Conservation (phyloP, 92 coral and sea anemone genomes). For the Bergia sp. region DNA sequence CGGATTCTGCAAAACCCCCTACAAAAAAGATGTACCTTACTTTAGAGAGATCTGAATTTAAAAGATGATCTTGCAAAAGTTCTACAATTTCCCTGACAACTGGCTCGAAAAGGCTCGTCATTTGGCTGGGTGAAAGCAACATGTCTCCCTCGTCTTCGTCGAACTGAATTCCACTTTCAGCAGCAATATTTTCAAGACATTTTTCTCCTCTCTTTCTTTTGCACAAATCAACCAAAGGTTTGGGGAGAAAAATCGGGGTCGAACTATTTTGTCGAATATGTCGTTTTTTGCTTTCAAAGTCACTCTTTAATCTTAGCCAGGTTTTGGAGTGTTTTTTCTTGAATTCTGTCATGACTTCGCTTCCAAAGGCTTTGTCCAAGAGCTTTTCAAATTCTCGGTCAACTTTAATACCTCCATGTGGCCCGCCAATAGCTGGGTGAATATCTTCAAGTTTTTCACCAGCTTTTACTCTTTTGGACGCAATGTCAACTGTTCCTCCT, state of each 20-base stretch:
- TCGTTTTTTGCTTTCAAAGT: background rate
- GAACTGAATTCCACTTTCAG: background rate
- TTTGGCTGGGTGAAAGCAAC: slow-evolving; percentile 40
- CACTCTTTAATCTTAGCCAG: background rate
- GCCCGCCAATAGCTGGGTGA: background rate
- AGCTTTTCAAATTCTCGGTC: background rate
- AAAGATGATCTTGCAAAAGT: slow-evolving; percentile 43
- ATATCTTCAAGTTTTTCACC: background rate
- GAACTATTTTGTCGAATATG: background rate
- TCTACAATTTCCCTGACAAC: slow-evolving; percentile 49
- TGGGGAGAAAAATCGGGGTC: background rate
- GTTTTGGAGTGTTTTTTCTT: background rate
- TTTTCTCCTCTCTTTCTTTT: background rate
- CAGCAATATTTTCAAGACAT: background rate
- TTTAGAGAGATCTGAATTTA: slow-evolving; percentile 1
- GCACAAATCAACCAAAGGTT: background rate
- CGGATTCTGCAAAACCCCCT: slow-evolving; percentile 71
- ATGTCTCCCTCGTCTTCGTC: slow-evolving; percentile 46
- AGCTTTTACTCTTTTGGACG: background rate
- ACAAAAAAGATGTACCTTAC: slow-evolving; percentile 65
- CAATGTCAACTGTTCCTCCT: slow-evolving; percentile 12
- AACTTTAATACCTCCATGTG: background rate
- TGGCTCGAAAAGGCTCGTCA: slow-evolving; percentile 59
- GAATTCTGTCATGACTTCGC: background rate
- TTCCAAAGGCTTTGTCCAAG: background rate